Percentiles rank a stretch among this genome's conserved stretches.
Conservation (phyloP, 1,140 invertebrate genomes). For the Drosophila repletoides region DNA sequence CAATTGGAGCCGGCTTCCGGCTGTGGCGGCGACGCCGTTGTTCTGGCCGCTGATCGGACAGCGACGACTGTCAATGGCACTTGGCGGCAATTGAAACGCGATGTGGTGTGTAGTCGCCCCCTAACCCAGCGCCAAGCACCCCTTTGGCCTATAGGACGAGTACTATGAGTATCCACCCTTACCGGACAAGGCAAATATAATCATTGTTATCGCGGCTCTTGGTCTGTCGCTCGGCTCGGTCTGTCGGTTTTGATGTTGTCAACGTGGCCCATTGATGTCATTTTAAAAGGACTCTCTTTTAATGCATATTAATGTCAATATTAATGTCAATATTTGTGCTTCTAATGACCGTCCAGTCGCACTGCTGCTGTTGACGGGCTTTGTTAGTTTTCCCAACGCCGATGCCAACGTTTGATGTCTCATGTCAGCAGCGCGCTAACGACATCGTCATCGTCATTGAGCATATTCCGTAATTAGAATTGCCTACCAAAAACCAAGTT, state of each 20-base stretch:
- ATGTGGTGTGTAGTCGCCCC: conserved; percentile 7
- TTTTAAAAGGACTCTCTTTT: conserved; percentile 67
- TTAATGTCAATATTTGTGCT: conserved; percentile 75
- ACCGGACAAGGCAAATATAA: conserved; percentile 37
- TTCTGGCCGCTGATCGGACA: conserved; percentile 11
- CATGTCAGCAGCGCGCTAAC: conserved; percentile 36
- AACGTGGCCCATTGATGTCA: conserved; percentile 67
- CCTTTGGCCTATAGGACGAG: no score
- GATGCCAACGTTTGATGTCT: conserved; percentile 50
- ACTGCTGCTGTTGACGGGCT: conserved; percentile 51
- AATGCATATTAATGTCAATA: conserved; percentile 81
- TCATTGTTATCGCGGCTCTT: conserved; percentile 40
- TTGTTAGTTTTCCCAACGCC: conserved; percentile 50
- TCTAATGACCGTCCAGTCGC: conserved; percentile 62
- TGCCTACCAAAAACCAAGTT: conserved; percentile 15
- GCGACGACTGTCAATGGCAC: conserved; percentile 31
- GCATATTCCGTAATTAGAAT: conserved; percentile 62
- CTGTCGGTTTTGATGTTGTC: conserved; percentile 40
- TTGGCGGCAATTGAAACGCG: conserved; percentile 58
- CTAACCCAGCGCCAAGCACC: not conserved
- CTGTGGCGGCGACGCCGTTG: conserved; percentile 34
- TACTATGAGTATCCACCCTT: no score
- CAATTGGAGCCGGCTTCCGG: conserved; percentile 21
- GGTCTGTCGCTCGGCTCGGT: conserved; percentile 13
- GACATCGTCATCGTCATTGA: conserved; percentile 54